Percentiles rank a stretch among this genome's conserved stretches.
These are phyloP conservation scores for Acrocyrtus sp. DNA, from an alignment of 2,888 invertebrate genomes.

Conservation along the genomic window DNA sequence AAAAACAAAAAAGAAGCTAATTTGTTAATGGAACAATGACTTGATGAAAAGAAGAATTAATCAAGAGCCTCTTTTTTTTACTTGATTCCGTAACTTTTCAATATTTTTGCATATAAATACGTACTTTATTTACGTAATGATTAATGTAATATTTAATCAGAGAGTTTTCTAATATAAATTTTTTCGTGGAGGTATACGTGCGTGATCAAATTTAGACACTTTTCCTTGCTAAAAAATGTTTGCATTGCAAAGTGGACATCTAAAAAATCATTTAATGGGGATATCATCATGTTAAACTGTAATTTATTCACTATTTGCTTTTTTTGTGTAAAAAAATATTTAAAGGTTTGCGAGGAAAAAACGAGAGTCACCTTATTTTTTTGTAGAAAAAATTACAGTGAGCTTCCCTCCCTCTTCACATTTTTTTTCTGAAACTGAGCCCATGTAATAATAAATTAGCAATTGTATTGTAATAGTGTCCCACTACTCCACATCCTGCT, in stretches of 20 bases:
- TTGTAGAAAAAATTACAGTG: not conserved
- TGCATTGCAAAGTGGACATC: no score
- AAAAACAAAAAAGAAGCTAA: conserved; percentile 2
- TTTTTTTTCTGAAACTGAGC: not conserved
- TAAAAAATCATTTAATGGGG: not conserved
- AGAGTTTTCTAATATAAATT: no score
- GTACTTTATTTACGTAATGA: not conserved
- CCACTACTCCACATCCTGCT: not conserved
- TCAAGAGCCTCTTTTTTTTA: no score
- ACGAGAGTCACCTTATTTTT: no score
- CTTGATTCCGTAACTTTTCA: no score
- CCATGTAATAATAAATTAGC: not conserved
- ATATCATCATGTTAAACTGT: not conserved
- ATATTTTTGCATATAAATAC: not conserved
- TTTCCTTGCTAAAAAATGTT: no score
- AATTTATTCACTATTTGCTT: not conserved
- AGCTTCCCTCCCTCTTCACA: no score
- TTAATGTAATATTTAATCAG: no score
- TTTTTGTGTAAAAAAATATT: not conserved
- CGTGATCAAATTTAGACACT: not conserved
- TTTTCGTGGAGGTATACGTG: not conserved
- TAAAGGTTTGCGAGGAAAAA: not conserved
- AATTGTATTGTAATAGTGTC: not conserved
- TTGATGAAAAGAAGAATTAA: not conserved
- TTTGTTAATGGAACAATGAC: not conserved